These are phyloP conservation scores for Trissolcus japonicus DNA, from an alignment of 2,888 invertebrate genomes.

Conservation along the genomic window DNA sequence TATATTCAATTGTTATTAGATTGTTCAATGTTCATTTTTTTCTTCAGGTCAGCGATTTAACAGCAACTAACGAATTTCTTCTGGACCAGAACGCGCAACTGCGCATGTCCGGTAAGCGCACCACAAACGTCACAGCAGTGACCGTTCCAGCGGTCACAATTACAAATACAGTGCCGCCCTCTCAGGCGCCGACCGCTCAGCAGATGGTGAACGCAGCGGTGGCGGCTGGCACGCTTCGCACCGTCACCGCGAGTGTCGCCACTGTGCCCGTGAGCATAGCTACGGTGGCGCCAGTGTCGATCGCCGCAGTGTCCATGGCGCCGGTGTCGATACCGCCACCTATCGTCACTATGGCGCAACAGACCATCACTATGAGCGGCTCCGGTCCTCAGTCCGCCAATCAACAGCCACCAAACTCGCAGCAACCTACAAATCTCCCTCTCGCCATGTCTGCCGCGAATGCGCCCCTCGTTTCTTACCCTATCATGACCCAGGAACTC, in stretches of 20 bases:
- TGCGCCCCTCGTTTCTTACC: slow-evolving; percentile 82
- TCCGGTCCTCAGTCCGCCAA: slow-evolving; percentile 72
- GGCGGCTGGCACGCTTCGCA: slow-evolving; percentile 76
- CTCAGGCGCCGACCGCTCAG: slow-evolving; percentile 77
- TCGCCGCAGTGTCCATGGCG: slow-evolving; percentile 79
- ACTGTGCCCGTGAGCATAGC: slow-evolving; percentile 81
- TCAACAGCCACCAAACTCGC: slow-evolving; percentile 75
- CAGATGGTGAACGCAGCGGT: slow-evolving; percentile 76
- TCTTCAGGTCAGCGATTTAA: slow-evolving; percentile 32
- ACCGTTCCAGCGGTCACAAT: slow-evolving; percentile 81
- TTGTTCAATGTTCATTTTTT: too few relatives aligned
- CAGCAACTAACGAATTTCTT: slow-evolving; percentile 87
- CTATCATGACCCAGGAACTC: slow-evolving; percentile 81
- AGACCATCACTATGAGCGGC: slow-evolving; percentile 74
- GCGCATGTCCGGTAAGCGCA: slow-evolving; percentile 80
- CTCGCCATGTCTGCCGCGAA: slow-evolving; percentile 80
- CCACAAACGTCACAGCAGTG: slow-evolving; percentile 78
- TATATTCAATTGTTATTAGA: background rate
- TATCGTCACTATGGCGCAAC: slow-evolving; percentile 80
- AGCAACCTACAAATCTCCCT: slow-evolving; percentile 75
- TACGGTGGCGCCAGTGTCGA: slow-evolving; percentile 79
- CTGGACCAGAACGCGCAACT: slow-evolving; percentile 86
- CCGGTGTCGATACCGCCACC: slow-evolving; percentile 79
- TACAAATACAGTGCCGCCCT: slow-evolving; percentile 78
- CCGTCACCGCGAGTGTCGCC: slow-evolving; percentile 80